Percentiles rank a stretch among this genome's conserved stretches.
phyloP scores from a whole-genome alignment of 2,113 vertebrate genomes.

The Miniopterus natalensis region DNA sequence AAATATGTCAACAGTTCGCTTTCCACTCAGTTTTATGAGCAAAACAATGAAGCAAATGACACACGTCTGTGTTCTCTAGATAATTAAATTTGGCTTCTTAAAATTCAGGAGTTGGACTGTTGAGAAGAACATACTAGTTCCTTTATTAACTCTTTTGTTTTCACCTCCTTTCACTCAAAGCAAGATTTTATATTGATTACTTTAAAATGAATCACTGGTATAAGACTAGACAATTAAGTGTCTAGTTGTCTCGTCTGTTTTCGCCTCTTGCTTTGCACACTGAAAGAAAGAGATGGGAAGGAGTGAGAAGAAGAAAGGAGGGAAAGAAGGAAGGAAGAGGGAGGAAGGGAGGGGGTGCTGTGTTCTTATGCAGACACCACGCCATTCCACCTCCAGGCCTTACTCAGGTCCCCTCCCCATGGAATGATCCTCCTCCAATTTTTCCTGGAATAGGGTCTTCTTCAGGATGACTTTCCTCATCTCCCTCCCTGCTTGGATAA shows the following conservation, averaged over 20 bases:
- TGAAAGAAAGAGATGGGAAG: too few relatives aligned
- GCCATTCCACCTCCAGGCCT: background rate
- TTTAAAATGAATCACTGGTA: background rate
- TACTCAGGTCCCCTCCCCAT: background rate
- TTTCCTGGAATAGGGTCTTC: background rate
- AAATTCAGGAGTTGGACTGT: background rate
- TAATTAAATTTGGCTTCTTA: conserved; percentile 60
- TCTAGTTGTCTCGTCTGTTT: background rate
- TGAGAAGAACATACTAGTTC: background rate
- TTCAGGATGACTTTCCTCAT: background rate
- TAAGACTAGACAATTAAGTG: background rate
- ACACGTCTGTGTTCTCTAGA: background rate
- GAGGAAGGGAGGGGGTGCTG: background rate
- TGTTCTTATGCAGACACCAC: background rate
- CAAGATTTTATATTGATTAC: background rate
- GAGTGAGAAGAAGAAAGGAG: too few relatives aligned
- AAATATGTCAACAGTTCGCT: conserved; percentile 23
- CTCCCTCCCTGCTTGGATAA: background rate
- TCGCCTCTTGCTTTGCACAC: background rate
- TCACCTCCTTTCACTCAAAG: background rate
- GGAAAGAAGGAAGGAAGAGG: too few relatives aligned
- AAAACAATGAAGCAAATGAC: conserved; percentile 62
- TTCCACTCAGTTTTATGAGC: conserved; percentile 50
- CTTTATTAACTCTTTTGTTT: conserved; percentile 28
- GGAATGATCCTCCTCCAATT: background rate